Evolutionary conservation across 2,113 vertebrate genomes (phyloP).

Genomic region (Columbina picui): DNA sequence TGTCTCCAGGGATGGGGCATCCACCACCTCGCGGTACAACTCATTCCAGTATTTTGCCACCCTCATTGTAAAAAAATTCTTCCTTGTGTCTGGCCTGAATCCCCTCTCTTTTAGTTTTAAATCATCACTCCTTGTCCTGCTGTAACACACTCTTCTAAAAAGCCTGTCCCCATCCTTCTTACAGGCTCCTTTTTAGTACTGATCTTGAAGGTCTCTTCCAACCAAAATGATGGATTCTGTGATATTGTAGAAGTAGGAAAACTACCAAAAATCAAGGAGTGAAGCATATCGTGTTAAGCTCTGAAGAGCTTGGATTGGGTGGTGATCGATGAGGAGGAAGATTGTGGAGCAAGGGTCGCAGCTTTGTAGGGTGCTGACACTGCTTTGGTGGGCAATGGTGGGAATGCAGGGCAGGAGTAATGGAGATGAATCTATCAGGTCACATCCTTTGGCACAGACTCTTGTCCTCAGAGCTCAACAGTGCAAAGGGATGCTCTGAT

Average conservation of each 20-base stretch:
- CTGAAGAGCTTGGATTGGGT: background rate
- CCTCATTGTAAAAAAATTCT: too few relatives aligned
- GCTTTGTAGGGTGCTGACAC: background rate
- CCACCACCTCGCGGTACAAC: too few relatives aligned
- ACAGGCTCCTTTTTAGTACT: too few relatives aligned
- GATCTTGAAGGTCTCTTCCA: too few relatives aligned
- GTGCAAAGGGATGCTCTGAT: background rate
- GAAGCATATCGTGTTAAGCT: background rate
- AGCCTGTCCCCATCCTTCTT: too few relatives aligned
- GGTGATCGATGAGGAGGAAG: background rate
- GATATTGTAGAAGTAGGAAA: background rate
- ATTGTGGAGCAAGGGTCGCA: background rate
- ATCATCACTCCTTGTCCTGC: too few relatives aligned
- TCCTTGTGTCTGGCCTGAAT: too few relatives aligned
- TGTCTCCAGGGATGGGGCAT: too few relatives aligned
- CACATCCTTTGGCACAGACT: background rate
- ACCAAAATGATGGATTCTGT: background rate
- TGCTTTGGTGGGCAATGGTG: background rate
- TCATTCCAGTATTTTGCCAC: too few relatives aligned
- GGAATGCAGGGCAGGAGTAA: background rate
- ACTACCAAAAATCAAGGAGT: background rate
- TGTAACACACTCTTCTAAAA: too few relatives aligned
- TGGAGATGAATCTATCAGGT: background rate
- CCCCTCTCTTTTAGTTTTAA: too few relatives aligned
- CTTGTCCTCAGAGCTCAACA: background rate